Percentiles rank a stretch among this genome's conserved stretches.
phyloP scores from a whole-genome alignment of 2,113 vertebrate species.

The Saguinus imperator region DNA sequence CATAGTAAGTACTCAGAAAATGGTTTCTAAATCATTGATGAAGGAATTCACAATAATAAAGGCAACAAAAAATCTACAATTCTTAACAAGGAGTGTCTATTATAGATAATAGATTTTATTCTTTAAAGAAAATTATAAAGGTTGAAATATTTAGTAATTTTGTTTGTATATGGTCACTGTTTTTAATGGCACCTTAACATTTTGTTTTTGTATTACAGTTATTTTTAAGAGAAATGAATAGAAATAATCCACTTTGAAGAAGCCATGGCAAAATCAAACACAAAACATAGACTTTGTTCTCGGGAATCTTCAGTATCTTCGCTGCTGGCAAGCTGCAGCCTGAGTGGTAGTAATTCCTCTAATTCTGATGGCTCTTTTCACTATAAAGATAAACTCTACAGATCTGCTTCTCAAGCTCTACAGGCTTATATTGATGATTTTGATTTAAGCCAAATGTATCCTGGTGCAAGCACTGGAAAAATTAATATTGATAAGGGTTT shows the following conservation, averaged over 20 bases:
- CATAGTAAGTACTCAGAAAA: neutral
- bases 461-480: conserved; percentile 67
- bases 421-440: conserved; percentile 94
- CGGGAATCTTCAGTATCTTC: conserved; percentile 89
- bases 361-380: conserved; percentile 71
- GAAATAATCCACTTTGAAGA: conserved; percentile 55
- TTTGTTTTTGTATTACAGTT: conserved; percentile 53
- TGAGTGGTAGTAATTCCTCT: conserved; percentile 68
- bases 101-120: conserved; percentile 32
- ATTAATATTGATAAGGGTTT: conserved; percentile 67
- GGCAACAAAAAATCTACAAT: neutral
- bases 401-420: conserved; percentile 90
- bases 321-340: conserved; percentile 85
- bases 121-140: neutral
- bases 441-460: conserved; percentile 77
- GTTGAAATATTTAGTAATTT: neutral
- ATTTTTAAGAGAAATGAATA: conserved; percentile 64
- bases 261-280: conserved; percentile 73
- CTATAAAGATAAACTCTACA: conserved; percentile 88
- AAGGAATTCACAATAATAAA: conserved; percentile 9
- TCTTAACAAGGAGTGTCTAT: neutral
- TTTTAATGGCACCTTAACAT: conserved; percentile 11
- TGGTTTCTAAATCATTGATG: conserved; percentile 49
- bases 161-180: neutral
- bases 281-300: conserved; percentile 74